A percentile compares a stretch with the other conserved stretches of the same genome.
phyloP scores from a whole-genome alignment of 2,888 invertebrate species.

The Pocota personata region DNA sequence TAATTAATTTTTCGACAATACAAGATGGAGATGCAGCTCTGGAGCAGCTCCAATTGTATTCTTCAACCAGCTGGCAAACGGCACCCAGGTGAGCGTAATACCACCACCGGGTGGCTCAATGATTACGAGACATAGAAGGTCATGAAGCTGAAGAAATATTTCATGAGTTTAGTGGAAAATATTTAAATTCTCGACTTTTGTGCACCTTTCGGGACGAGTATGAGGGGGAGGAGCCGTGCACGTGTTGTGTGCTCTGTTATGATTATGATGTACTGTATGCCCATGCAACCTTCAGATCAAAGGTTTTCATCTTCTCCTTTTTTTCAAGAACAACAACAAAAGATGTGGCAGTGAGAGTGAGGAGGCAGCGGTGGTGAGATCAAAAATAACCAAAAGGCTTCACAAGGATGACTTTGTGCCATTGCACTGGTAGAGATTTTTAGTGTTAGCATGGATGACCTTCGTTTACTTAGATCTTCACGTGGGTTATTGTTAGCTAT shows the following conservation, averaged over 20 bases:
- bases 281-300: slow-evolving; percentile 71
- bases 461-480: slow-evolving; percentile 67
- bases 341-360: neutral
- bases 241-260: slow-evolving; percentile 47
- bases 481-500: slow-evolving; percentile 2
- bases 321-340: slow-evolving; percentile 58
- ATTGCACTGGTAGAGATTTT: slow-evolving; percentile 64
- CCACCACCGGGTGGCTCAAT: slow-evolving; percentile 43
- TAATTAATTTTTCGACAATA: slow-evolving; percentile 73
- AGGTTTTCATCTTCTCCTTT: slow-evolving; percentile 40
- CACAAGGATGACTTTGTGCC: slow-evolving; percentile 69
- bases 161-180: slow-evolving; percentile 66
- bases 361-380: slow-evolving; percentile 43
- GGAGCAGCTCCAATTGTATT: slow-evolving; percentile 47
- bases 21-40: slow-evolving; percentile 61
- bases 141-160: slow-evolving; percentile 70
- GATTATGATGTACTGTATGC: slow-evolving; percentile 46
- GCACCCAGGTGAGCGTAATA: slow-evolving; percentile 42
- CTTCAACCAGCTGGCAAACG: slow-evolving; percentile 36
- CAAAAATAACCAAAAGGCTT: slow-evolving; percentile 70
- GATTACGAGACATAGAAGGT: slow-evolving; percentile 59
- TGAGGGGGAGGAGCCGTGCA: slow-evolving; percentile 30
- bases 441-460: slow-evolving; percentile 54
- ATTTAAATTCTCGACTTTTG: slow-evolving; percentile 58
- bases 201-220: slow-evolving; percentile 21